A percentile compares a stretch with the other conserved stretches of the same genome.
Evolutionary conservation across 2,797 vertebrate genomes (phyloP).

Genomic region (Pogoniulus pusillus): DNA sequence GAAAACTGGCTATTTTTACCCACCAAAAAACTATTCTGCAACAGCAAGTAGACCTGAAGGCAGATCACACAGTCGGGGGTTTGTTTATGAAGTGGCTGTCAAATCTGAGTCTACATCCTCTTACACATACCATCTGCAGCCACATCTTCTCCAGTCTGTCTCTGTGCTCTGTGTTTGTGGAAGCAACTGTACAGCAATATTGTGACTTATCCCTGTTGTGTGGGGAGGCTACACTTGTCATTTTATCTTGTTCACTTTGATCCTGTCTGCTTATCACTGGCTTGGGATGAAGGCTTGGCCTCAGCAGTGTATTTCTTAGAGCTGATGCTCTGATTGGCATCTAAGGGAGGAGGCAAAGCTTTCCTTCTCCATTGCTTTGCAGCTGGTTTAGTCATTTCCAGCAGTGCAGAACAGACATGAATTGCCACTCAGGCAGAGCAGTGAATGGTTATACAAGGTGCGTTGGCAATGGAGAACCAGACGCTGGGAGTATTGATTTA

Average conservation of each 20-base stretch:
- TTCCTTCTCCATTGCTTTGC: not conserved
- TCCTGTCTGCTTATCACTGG: not conserved
- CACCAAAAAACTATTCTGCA: not conserved
- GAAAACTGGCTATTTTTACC: not conserved
- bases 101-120: not conserved
- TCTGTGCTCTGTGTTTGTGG: not conserved
- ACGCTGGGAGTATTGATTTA: not conserved
- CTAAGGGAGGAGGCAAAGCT: not conserved
- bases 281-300: not conserved
- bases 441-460: slow-evolving; percentile 21
- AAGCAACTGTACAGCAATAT: not conserved
- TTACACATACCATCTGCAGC: not conserved
- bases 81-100: not conserved
- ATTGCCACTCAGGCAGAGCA: not conserved
- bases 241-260: not conserved
- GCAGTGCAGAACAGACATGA: not conserved
- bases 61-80: not conserved
- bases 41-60: not conserved
- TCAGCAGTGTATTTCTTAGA: not conserved
- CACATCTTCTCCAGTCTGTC: not conserved
- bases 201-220: not conserved
- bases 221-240: not conserved
- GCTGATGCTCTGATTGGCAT: not conserved
- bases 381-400: not conserved
- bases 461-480: not conserved